Conservation (phyloP, 2,797 vertebrate genomes). For the Tympanoctomys barrerae region DNA sequence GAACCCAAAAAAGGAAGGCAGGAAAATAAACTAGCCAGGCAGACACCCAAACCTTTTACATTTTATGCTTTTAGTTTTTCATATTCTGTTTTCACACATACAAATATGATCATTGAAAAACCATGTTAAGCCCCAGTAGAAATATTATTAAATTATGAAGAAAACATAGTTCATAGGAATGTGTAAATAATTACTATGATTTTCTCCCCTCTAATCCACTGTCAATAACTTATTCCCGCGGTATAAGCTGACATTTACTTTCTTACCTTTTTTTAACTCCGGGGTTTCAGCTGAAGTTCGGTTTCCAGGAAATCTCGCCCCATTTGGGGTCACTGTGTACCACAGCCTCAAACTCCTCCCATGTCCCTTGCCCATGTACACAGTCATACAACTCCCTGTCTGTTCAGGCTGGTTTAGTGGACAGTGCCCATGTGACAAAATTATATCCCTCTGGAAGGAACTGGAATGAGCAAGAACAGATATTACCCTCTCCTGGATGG, state of each 20-base stretch:
- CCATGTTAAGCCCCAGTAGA: conserved; percentile 43
- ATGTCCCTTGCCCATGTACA: conserved; percentile 77
- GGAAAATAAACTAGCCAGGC: conserved; percentile 64
- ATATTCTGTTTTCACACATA: conserved; percentile 56
- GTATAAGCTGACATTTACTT: conserved; percentile 83
- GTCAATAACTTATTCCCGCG: conserved; percentile 79
- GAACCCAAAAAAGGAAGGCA: conserved; percentile 37
- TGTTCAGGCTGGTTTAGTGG: conserved; percentile 77
- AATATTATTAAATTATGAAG: conserved; percentile 71
- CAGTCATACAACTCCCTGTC: conserved; percentile 76
- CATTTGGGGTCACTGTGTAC: conserved; percentile 79
- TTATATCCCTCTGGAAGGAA: conserved; percentile 75
- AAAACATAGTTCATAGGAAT: conserved; percentile 71
- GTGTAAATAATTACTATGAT: conserved; percentile 73
- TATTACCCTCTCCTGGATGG: conserved; percentile 43
- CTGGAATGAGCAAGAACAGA: conserved; percentile 68
- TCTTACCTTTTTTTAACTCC: conserved; percentile 83
- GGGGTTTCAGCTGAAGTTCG: conserved; percentile 77
- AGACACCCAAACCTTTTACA: conserved; percentile 55
- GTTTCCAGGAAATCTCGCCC: conserved; percentile 84
- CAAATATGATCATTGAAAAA: conserved; percentile 59
- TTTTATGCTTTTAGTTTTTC: conserved; percentile 59
- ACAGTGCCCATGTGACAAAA: conserved; percentile 78
- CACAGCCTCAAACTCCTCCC: conserved; percentile 78
- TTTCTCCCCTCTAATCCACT: conserved; percentile 71